These are phyloP conservation scores for Psilopsiagon aymara DNA, from an alignment of 2,113 vertebrate genomes.

Conservation along the genomic window DNA sequence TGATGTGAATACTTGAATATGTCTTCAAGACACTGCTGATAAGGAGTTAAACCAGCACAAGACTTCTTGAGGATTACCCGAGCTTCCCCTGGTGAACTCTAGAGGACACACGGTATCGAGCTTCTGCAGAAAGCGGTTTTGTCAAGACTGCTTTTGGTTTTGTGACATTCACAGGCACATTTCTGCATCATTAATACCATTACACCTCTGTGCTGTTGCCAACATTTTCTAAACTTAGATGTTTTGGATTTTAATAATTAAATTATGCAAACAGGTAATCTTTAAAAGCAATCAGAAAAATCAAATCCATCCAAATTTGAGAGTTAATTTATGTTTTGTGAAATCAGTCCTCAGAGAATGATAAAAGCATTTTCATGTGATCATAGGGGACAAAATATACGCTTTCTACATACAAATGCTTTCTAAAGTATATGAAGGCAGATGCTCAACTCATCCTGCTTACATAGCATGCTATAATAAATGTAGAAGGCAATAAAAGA, in stretches of 20 bases:
- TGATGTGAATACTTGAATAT: background rate
- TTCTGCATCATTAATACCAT: background rate
- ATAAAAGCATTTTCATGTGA: background rate
- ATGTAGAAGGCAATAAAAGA: background rate
- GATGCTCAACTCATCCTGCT: background rate
- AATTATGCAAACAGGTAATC: background rate
- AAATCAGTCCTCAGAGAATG: background rate
- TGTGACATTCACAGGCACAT: background rate
- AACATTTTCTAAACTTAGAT: background rate
- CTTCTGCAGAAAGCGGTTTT: background rate
- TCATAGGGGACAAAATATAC: background rate
- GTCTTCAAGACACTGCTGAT: background rate
- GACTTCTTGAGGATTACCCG: background rate
- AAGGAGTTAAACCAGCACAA: background rate
- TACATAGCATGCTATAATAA: background rate
- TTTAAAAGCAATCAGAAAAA: background rate
- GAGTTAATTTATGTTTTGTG: background rate
- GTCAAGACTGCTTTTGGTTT: background rate
- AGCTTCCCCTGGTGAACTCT: background rate
- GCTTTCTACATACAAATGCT: background rate
- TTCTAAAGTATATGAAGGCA: background rate
- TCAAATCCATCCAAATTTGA: background rate
- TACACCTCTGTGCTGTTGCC: background rate
- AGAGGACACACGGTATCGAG: constrained; percentile 13
- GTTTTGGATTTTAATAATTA: background rate